Conservation (phyloP, 2,888 invertebrate genomes). For the Acanthosoma haemorrhoidale region DNA sequence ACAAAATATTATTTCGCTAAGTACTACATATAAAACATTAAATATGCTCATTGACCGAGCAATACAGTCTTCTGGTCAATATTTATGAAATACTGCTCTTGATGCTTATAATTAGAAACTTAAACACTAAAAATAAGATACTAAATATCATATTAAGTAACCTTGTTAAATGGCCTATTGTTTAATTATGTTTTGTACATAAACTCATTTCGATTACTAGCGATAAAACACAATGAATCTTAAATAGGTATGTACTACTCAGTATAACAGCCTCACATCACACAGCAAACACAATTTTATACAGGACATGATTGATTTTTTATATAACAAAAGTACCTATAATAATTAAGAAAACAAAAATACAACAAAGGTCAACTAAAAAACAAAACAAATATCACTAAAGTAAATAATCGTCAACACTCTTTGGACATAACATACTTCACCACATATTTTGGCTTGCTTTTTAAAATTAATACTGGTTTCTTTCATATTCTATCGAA, state of each 20-base stretch:
- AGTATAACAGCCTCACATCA: conserved; percentile 8
- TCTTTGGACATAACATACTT: not conserved
- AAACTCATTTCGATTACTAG: not conserved
- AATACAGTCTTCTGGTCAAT: conserved; percentile 5
- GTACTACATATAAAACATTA: not conserved
- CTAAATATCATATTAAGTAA: not conserved
- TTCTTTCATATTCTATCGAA: not conserved
- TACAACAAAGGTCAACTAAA: not conserved
- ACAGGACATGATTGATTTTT: not conserved
- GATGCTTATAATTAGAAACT: not conserved
- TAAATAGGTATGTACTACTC: not conserved
- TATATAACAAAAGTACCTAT: not conserved
- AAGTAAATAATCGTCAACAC: not conserved
- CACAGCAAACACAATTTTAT: not conserved
- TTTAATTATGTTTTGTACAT: not conserved
- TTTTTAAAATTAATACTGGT: not conserved
- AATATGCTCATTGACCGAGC: conserved; percentile 1
- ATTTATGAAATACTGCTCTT: conserved; percentile 3
- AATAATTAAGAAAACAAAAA: not conserved
- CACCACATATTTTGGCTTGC: not conserved
- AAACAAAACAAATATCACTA: not conserved
- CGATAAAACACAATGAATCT: not conserved
- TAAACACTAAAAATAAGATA: not conserved
- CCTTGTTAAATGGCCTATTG: not conserved
- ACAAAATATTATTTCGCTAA: not conserved